Base-by-base conservation (phyloP, 2,888 invertebrate genomes). In the Cephus sareptanus region DNA sequence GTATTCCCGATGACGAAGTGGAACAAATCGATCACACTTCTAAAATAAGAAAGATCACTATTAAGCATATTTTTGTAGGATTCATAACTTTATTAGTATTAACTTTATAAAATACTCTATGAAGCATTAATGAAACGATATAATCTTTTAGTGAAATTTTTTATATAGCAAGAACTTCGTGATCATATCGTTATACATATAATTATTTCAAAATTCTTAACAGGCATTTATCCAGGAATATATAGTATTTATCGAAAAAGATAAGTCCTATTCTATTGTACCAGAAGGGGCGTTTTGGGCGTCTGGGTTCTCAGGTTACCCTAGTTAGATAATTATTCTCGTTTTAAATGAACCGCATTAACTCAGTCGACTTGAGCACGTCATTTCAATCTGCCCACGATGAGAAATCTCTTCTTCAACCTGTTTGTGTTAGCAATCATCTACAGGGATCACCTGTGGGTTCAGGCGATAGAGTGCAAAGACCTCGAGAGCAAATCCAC, bases 391-490 rank as follows among this genome's bases (percentile, higher is more conserved):
- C 71, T 71, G 31, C 3, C 15, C 13, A 31, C 31, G 15, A 71
- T 71, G 71, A 71, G 3, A 31, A 71, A 13, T 71, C 13, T 31
- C 33, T 33, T 33, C 13, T 71, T 71, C 30, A 34, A 12, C 12
- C 71, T 56, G 56, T 56, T 56, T 0, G 56, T 23, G 56, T 6
- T 56, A 56, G 56, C 6, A 56, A 56, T 23, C 56, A 56, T 56
- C 23, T 56, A 56, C 23, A 56, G 56, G 1, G 56, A 56, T 56
- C 23, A 56, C 56, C 23, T 56, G 56, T 15, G 56, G 1, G 68
- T 73, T 11, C 76, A 81, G 3, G 74, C 79, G 30, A 12, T 76
- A 4, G 13, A 69, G 6, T 90, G 90, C 77, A 89, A 89, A 69
- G 76, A 81, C 33, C 73, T 84, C 4, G 79, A 77, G 13, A 30